Percentiles rank a stretch among this genome's conserved stretches.
These are phyloP conservation scores for Tautogolabrus adspersus DNA, from an alignment of 2,113 vertebrate species.

Conservation along the genomic window DNA sequence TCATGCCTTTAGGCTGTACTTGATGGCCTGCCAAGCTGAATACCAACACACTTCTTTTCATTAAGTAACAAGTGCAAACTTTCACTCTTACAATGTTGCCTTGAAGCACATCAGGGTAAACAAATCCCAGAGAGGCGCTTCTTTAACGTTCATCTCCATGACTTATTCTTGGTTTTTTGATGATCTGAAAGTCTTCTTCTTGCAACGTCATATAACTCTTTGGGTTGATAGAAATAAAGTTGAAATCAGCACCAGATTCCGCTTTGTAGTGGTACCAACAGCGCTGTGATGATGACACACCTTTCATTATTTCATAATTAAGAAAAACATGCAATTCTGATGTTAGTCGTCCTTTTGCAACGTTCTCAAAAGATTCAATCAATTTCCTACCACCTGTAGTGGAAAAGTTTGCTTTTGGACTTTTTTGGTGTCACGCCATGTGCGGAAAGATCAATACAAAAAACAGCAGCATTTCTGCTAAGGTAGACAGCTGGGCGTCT, in stretches of 20 bases:
- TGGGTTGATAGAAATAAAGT: neutral
- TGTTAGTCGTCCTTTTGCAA: neutral
- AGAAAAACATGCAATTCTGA: neutral
- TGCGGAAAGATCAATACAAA: slow-evolving; percentile 36
- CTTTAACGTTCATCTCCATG: slow-evolving; percentile 25
- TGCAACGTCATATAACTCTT: slow-evolving; percentile 6
- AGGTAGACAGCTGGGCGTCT: slow-evolving; percentile 27
- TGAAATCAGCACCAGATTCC: neutral
- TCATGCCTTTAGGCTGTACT: slow-evolving; percentile 11
- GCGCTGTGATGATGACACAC: neutral
- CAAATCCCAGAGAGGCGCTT: neutral
- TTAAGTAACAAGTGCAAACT: slow-evolving; percentile 47
- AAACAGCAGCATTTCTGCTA: slow-evolving; percentile 22
- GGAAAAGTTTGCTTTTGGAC: slow-evolving; percentile 23
- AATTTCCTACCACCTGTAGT: slow-evolving; percentile 25
- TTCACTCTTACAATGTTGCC: slow-evolving; percentile 7
- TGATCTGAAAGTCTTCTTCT: slow-evolving; percentile 29
- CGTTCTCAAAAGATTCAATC: neutral
- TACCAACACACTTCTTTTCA: slow-evolving; percentile 49
- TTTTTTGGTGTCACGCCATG: slow-evolving; percentile 4
- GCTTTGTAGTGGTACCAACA: neutral
- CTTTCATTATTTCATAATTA: neutral
- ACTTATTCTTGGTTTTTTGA: slow-evolving; percentile 12
- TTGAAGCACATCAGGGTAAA: neutral
- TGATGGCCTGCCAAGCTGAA: slow-evolving; percentile 19